phyloP scores from a whole-genome alignment of 2,797 vertebrate genomes.

The Falco concolor region DNA sequence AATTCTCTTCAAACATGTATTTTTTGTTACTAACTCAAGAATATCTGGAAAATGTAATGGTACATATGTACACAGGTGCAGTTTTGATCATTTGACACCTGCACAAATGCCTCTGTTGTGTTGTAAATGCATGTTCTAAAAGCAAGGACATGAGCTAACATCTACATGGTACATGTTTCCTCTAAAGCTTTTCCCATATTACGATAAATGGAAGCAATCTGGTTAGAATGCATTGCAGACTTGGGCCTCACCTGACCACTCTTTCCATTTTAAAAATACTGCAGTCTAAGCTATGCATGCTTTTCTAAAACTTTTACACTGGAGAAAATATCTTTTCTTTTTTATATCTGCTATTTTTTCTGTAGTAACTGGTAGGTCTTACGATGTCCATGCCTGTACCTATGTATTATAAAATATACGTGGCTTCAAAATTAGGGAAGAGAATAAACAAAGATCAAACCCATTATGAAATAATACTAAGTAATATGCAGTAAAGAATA shows the following conservation, averaged over 20 bases:
- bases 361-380: not conserved
- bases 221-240: not conserved
- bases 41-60: accelerated
- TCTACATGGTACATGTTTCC: accelerated
- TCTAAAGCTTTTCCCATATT: not conserved
- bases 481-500: not conserved
- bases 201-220: not conserved
- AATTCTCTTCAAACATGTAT: not conserved
- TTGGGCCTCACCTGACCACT: not conserved
- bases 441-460: not conserved
- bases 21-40: not conserved
- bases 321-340: not conserved
- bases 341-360: not conserved
- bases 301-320: not conserved
- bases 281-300: not conserved
- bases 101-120: not conserved
- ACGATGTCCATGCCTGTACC: not conserved
- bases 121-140: not conserved
- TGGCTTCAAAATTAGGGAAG: not conserved
- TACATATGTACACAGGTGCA: not conserved
- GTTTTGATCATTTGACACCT: not conserved
- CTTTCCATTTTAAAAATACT: not conserved
- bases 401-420: not conserved
- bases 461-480: not conserved
- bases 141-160: not conserved